phyloP scores from a whole-genome alignment of 2,113 vertebrate genomes.

The Numida meleagris region DNA sequence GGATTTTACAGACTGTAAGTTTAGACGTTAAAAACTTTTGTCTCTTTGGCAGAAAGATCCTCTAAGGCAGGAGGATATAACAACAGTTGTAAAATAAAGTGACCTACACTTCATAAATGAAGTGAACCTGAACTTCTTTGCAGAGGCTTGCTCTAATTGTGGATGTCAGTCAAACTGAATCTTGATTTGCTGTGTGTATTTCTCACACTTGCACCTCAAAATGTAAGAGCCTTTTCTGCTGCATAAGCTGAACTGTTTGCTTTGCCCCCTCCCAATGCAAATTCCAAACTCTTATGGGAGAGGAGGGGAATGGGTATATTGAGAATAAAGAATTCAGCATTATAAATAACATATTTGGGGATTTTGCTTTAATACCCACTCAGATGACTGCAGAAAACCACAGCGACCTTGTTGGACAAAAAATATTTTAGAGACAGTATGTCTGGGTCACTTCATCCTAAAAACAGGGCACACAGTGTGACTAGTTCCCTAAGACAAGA shows the following conservation, averaged over 20 bases:
- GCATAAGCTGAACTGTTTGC: background rate
- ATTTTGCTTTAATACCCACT: background rate
- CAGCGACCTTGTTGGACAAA: background rate
- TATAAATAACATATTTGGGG: background rate
- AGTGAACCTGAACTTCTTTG: background rate
- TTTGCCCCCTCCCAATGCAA: background rate
- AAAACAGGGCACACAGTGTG: background rate
- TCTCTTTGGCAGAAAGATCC: background rate
- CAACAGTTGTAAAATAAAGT: background rate
- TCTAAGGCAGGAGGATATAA: background rate
- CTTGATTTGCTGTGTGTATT: background rate
- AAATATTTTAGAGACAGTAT: background rate
- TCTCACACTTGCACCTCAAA: constrained; percentile 9
- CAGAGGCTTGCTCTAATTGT: background rate
- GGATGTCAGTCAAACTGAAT: background rate
- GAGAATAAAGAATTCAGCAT: background rate
- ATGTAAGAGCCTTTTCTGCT: background rate
- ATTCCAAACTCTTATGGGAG: background rate
- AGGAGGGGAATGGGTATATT: background rate
- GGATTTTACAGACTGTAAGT: constrained; percentile 1
- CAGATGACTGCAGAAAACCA: background rate
- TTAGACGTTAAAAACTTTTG: background rate
- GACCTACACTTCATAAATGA: background rate
- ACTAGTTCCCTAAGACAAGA: background rate
- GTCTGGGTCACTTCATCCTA: background rate